Evolutionary conservation across 2,113 vertebrate genomes (phyloP).

Genomic region (Xiphorhynchus elegans): DNA sequence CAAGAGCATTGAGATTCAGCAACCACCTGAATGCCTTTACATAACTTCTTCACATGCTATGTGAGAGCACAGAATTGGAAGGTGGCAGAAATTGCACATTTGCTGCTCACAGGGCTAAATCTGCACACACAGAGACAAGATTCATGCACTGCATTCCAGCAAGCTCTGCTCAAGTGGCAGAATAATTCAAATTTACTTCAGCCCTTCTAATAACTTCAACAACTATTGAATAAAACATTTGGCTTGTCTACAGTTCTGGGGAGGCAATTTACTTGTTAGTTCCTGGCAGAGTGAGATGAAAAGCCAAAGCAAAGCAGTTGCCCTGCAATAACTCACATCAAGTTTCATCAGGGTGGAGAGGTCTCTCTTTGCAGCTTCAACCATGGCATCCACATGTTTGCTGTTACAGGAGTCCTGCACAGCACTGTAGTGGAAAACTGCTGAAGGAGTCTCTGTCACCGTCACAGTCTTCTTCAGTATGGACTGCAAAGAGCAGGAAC

Average conservation of each 20-base stretch:
- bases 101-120: neutral
- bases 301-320: neutral
- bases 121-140: neutral
- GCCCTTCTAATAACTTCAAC: neutral
- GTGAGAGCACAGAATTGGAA: neutral
- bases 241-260: neutral
- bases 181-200: constrained; percentile 21
- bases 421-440: constrained; percentile 79
- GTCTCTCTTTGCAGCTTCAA: constrained; percentile 91
- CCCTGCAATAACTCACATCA: constrained; percentile 76
- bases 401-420: constrained; percentile 70
- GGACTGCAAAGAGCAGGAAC: constrained; percentile 68
- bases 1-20: neutral
- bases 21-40: neutral
- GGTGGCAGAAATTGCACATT: neutral
- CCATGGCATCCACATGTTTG: constrained; percentile 79
- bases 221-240: neutral
- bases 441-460: constrained; percentile 80
- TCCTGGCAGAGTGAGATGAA: neutral
- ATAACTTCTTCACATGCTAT: neutral
- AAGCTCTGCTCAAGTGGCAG: neutral
- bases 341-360: constrained; percentile 87
- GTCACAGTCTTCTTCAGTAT: constrained; percentile 86
- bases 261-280: neutral
- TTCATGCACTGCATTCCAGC: neutral